Conservation (phyloP, 2,888 invertebrate genomes). For the Mimas tiliae region DNA sequence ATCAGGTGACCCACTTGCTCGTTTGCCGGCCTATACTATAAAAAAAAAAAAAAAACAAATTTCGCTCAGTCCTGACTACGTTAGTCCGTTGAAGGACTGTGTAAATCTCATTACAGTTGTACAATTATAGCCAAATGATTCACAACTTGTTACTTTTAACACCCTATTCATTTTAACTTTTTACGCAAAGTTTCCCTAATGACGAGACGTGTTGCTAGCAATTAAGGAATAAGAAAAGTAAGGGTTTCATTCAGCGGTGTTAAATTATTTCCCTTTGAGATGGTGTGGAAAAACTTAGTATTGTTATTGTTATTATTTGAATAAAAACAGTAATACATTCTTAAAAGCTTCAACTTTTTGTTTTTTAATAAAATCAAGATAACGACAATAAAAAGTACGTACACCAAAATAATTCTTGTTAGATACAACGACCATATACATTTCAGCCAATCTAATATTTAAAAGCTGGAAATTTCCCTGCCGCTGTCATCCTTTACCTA, state of each 20-base stretch:
- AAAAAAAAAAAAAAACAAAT: too few relatives aligned
- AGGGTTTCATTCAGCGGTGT: slow-evolving; percentile 2
- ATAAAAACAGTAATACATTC: neutral
- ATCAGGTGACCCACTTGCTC: too few relatives aligned
- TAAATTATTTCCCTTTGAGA: neutral
- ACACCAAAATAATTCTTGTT: neutral
- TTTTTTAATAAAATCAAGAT: too few relatives aligned
- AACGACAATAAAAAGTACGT: neutral
- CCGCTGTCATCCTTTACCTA: slow-evolving; percentile 1
- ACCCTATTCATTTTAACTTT: slow-evolving; percentile 12
- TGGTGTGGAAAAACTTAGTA: neutral
- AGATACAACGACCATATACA: neutral
- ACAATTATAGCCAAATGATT: neutral
- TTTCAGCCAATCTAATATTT: neutral
- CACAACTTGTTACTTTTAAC: neutral
- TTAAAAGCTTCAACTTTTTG: neutral
- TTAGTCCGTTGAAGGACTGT: neutral
- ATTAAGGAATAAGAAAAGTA: slow-evolving; percentile 16
- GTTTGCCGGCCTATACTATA: too few relatives aligned
- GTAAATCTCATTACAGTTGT: neutral
- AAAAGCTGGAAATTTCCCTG: neutral
- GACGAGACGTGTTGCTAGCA: slow-evolving; percentile 18
- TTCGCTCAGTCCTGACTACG: neutral
- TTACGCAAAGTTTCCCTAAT: slow-evolving; percentile 3
- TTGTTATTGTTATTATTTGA: neutral